Conservation (phyloP, 2,888 invertebrate species). For the Phalangium opilio region DNA sequence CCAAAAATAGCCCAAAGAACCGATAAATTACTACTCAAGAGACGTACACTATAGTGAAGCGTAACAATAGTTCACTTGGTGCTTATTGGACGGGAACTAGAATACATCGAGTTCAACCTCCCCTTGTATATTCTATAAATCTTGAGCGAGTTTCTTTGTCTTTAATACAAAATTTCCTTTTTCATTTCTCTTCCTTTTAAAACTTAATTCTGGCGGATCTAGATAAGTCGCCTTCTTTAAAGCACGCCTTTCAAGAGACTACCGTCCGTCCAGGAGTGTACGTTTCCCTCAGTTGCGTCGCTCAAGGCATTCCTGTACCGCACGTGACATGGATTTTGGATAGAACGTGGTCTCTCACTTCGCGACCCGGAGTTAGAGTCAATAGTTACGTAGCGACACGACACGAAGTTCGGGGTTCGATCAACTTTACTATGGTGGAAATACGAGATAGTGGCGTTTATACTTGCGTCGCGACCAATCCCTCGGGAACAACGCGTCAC, state of each 20-base stretch:
- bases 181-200: no score
- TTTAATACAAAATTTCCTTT: no score
- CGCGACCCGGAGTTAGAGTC: constrained; percentile 16
- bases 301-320: constrained; percentile 19
- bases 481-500: constrained; percentile 17
- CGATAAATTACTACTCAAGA: no score
- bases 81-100: no score
- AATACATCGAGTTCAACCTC: no score
- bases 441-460: constrained; percentile 22
- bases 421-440: constrained; percentile 16
- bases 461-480: constrained; percentile 19
- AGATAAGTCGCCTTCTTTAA: constrained; percentile 30
- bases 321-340: constrained; percentile 20
- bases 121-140: no score
- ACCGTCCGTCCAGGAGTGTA: constrained; percentile 18
- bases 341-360: constrained; percentile 14
- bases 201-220: constrained; percentile 6
- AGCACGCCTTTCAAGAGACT: constrained; percentile 21
- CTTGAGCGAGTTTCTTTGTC: no score
- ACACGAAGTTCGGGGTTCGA: constrained; percentile 13
- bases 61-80: no score
- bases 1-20: no score
- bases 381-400: constrained; percentile 11
- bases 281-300: constrained; percentile 16
- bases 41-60: no score